Evolutionary conservation across 35 echinoderm and acorn worm species (phyloP).

Genomic region (Apostichopus parvimensis): DNA sequence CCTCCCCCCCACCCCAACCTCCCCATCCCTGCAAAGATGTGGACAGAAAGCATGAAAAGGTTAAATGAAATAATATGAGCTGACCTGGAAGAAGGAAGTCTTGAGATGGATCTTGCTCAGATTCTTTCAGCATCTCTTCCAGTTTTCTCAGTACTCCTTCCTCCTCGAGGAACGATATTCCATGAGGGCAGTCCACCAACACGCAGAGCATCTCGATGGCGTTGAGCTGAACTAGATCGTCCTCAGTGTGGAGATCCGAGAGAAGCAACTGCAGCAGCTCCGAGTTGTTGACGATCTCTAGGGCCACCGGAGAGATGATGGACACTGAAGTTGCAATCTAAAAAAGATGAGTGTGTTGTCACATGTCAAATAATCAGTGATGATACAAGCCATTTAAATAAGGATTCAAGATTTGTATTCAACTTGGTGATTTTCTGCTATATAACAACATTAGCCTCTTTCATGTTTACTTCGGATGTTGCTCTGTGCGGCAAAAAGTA

Average conservation of each 20-base stretch:
- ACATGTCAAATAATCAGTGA: no score
- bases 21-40: no score
- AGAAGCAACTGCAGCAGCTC: conserved; percentile 66
- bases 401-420: no score
- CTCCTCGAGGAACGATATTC: conserved; percentile 67
- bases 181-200: conserved; percentile 67
- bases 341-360: background rate
- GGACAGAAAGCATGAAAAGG: no score
- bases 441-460: no score
- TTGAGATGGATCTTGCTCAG: conserved; percentile 67
- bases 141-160: conserved; percentile 73
- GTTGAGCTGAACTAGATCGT: conserved; percentile 86
- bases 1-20: no score
- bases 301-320: conserved; percentile 21
- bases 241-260: conserved; percentile 73
- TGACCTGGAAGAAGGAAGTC: conserved; percentile 76
- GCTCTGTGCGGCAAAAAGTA: no score
- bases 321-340: conserved; percentile 55
- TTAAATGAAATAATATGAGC: background rate
- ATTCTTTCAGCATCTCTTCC: conserved; percentile 65
- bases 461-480: no score
- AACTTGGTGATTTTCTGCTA: no score
- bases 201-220: conserved; percentile 83
- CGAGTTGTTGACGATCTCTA: conserved; percentile 55
- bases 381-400: no score